Evolutionary conservation across 1,140 invertebrate genomes (phyloP), one percentile per base, ranked within the genome.

Genomic region (Megalopta genalis): DNA sequence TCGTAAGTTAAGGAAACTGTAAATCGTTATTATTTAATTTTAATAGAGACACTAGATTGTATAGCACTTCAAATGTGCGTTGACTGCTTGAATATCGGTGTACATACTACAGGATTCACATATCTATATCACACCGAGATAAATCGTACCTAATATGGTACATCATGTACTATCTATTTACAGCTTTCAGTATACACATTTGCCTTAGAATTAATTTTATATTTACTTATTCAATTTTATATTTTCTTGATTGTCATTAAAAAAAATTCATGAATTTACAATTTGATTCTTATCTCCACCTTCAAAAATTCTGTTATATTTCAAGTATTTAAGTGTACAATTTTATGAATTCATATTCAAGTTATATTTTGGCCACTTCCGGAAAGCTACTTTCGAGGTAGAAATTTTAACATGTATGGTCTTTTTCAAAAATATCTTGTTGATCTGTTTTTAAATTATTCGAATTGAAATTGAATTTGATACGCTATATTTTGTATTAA

Each of bases 121-220:
- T 72, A 65, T 73, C 21, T 65, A 21, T 65, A 21, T 73, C 16
- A 65, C 21, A 65, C 25, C 21, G 39, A 65, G 18, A 57, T 73
- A n/a, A 21, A 25, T 46, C 4, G 1, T 73, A 64, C 42, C 49
- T 46, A 65, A 79, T 21, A 46, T 18, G n/a, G 27, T 79, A 65
- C 46, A 65, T 54, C 14, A 72, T 46, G 39, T 64, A 65, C 32
- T 64, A 64, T 6, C 37, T 73, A 57, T 73, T 65, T 73, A 73
- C 70, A 59, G 49, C 70, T 73, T 73, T 49, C 39, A 59, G 7
- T 59, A 57, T 64, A 65, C 23, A 59, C 39, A 49, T 73, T 73
- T 73, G 70, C 62, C 37, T 73, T 78, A 78, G 49, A 65, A 16
- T 60, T 76, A 46, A 76, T 71, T 80, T 65, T 80, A 57, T 82